Conservation (phyloP, 2,888 invertebrate species). For the Agrochola macilenta region DNA sequence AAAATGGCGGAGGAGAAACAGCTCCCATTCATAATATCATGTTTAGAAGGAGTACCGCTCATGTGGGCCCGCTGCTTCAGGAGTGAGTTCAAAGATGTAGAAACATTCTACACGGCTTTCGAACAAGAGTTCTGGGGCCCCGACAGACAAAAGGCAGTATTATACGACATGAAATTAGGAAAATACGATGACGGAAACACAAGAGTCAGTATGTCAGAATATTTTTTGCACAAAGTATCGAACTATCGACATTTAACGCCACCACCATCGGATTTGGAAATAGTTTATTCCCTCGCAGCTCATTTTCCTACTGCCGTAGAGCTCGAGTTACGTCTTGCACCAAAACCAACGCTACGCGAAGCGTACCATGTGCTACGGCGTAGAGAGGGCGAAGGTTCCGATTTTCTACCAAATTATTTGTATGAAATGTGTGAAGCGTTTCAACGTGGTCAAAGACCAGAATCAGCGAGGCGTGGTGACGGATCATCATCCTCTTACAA, state of each 20-base stretch:
- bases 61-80: constrained; percentile 88
- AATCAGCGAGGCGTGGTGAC: constrained; percentile 81
- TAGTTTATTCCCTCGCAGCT: constrained; percentile 87
- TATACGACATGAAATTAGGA: constrained; percentile 87
- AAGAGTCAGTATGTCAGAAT: constrained; percentile 86
- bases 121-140: constrained; percentile 88
- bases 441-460: constrained; percentile 84
- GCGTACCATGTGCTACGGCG: constrained; percentile 86
- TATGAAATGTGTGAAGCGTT: constrained; percentile 89
- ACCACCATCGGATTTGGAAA: constrained; percentile 87
- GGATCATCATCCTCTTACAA: constrained; percentile 70
- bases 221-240: constrained; percentile 87
- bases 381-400: constrained; percentile 85
- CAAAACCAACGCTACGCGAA: constrained; percentile 87
- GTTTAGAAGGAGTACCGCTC: constrained; percentile 85
- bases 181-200: constrained; percentile 83
- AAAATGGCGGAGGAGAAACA: constrained; percentile 84
- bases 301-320: constrained; percentile 88
- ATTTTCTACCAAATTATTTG: constrained; percentile 87
- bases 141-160: constrained; percentile 85
- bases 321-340: constrained; percentile 86
- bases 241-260: constrained; percentile 86
- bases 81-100: constrained; percentile 82
- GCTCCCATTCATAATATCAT: constrained; percentile 85
- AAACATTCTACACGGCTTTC: constrained; percentile 83